Evolutionary conservation across 1,140 invertebrate species (phyloP).

Genomic region (Maconellicoccus hirsutus): DNA sequence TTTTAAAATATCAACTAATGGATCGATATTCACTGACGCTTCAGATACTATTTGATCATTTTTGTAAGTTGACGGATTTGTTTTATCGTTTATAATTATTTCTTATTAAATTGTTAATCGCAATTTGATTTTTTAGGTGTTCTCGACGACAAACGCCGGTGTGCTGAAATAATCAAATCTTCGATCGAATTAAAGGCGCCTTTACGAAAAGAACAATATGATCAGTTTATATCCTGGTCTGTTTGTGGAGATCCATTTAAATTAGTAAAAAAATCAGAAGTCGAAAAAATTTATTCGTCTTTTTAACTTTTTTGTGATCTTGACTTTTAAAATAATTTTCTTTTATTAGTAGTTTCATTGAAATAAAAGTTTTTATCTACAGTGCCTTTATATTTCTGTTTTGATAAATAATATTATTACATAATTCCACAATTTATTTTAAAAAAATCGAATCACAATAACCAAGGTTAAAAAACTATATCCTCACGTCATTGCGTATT

Average conservation of each 20-base stretch:
- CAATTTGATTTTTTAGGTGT: slow-evolving; percentile 4
- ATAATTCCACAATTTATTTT: too few species aligned
- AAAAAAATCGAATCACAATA: too few species aligned
- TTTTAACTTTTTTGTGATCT: not conserved
- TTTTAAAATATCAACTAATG: slow-evolving; percentile 22
- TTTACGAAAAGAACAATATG: slow-evolving; percentile 23
- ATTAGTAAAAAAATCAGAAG: slow-evolving; percentile 8
- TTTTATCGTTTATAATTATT: not conserved
- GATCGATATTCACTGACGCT: slow-evolving; percentile 13
- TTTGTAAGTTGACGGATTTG: slow-evolving; percentile 25
- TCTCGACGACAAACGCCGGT: slow-evolving; percentile 15
- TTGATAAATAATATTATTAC: too few species aligned
- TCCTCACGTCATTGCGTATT: too few species aligned
- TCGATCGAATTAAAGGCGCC: slow-evolving; percentile 23
- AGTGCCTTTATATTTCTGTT: too few species aligned
- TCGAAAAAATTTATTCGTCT: slow-evolving; percentile 12
- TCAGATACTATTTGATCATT: slow-evolving; percentile 23
- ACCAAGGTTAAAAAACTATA: too few species aligned
- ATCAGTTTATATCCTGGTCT: slow-evolving; percentile 22
- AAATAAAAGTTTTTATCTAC: slow-evolving; percentile 10
- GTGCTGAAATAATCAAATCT: slow-evolving; percentile 25
- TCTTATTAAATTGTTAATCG: too few species aligned
- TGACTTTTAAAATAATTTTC: not conserved
- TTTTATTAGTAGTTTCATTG: not conserved
- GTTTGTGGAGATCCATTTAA: slow-evolving; percentile 1